Evolutionary conservation across 2,888 invertebrate species (phyloP).

Genomic region (Nomada lathburiana): DNA sequence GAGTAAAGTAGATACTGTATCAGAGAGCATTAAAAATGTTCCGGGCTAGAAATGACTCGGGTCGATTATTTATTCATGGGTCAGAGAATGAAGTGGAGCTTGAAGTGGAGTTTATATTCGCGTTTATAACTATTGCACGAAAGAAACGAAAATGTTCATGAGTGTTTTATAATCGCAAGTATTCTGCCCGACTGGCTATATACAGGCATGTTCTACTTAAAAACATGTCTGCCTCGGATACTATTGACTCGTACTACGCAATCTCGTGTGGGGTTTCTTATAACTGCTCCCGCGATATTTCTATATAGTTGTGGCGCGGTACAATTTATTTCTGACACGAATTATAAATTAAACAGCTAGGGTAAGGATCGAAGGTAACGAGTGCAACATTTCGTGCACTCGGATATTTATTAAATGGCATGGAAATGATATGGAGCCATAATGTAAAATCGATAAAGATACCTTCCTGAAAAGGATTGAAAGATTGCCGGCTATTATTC

Average conservation of each 20-base stretch:
- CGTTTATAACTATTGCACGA: slow-evolving; percentile 3
- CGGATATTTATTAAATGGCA: no score
- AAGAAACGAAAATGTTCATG: no score
- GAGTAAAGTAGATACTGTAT: not conserved
- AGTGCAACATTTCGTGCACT: no score
- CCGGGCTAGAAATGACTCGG: not conserved
- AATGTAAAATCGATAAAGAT: no score
- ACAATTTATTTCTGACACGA: not conserved
- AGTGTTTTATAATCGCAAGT: no score
- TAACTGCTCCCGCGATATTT: not conserved
- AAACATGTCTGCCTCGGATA: no score
- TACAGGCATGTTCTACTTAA: no score
- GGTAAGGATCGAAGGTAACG: not conserved
- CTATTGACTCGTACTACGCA: not conserved
- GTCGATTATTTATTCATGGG: not conserved
- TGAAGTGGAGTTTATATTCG: slow-evolving; percentile 9
- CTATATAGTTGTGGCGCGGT: not conserved
- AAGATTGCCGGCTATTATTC: no score
- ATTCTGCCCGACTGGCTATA: no score
- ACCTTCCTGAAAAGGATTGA: no score
- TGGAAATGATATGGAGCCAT: no score
- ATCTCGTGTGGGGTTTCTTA: slow-evolving; percentile 12
- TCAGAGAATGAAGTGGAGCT: not conserved
- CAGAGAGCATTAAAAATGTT: not conserved
- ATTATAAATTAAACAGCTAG: not conserved